A percentile compares a stretch with the other conserved stretches of the same genome.
Evolutionary conservation across 35 echinoderm and acorn worm genomes (phyloP).

Genomic region (Heliocidaris erythrogramma): DNA sequence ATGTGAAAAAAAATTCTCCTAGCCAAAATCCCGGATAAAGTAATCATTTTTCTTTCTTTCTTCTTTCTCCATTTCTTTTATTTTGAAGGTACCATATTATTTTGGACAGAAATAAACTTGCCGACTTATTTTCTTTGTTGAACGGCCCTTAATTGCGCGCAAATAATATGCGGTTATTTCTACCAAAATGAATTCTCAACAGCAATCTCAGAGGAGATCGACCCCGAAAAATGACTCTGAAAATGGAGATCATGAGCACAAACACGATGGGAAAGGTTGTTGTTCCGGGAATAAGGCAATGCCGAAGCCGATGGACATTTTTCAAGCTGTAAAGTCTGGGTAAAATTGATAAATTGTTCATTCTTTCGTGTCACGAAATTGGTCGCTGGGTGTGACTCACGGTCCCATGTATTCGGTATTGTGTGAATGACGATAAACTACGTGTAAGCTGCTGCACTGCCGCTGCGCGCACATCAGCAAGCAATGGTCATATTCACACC

Average conservation of each 20-base stretch:
- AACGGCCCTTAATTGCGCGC: no score
- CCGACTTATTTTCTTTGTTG: no score
- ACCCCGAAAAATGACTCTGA: neutral
- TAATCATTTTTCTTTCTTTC: no score
- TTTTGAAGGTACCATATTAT: neutral
- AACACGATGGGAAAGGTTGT: slow-evolving; percentile 14
- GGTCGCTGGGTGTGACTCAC: neutral
- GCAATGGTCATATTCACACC: no score
- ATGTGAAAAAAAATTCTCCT: no score
- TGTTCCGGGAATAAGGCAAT: neutral
- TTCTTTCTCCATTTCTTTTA: no score
- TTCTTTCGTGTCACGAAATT: neutral
- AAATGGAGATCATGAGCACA: slow-evolving; percentile 11
- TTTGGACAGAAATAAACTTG: neutral
- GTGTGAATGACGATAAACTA: neutral
- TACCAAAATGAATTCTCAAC: neutral
- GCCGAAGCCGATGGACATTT: slow-evolving; percentile 57
- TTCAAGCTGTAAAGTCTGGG: slow-evolving; percentile 62
- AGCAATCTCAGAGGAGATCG: neutral
- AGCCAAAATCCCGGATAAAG: no score
- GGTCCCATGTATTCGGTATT: neutral
- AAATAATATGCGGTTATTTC: neutral
- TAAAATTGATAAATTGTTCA: slow-evolving; percentile 22
- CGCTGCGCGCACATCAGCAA: no score
- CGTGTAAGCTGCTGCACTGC: no score